A percentile compares a stretch with the other conserved stretches of the same genome.
Conservation (phyloP, 2,797 vertebrate genomes). For the Protonibea diacanthus region DNA sequence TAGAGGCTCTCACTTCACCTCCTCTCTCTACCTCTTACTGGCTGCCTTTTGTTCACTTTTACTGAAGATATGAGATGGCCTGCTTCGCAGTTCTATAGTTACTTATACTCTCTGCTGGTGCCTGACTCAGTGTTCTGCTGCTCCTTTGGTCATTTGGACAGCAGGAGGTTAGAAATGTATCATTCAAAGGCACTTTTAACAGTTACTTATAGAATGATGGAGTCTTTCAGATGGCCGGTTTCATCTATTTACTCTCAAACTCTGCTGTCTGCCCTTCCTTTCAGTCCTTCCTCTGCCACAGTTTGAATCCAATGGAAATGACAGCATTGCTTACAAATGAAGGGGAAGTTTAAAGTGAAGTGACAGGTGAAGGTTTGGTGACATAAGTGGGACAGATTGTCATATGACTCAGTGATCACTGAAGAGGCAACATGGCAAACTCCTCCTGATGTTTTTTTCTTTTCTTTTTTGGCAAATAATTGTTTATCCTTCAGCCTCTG, state of each 20-base stretch:
- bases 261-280: constrained; percentile 13
- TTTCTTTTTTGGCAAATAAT: not conserved
- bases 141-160: constrained; percentile 12
- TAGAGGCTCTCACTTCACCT: not conserved
- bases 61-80: constrained; percentile 24
- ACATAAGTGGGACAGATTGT: constrained; percentile 61
- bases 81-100: not conserved
- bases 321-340: constrained; percentile 63
- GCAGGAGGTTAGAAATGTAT: constrained; percentile 4
- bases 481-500: not conserved
- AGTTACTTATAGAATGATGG: not conserved
- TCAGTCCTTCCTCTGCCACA: constrained; percentile 24
- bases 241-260: not conserved
- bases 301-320: constrained; percentile 46
- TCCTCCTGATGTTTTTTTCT: not conserved
- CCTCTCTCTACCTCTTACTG: not conserved
- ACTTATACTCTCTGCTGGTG: not conserved
- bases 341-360: constrained; percentile 43
- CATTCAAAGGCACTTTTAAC: not conserved
- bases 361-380: constrained; percentile 62
- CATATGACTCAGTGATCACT: constrained; percentile 27
- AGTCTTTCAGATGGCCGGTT: not conserved
- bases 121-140: not conserved
- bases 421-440: constrained; percentile 7
- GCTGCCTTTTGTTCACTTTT: constrained; percentile 18